These are phyloP conservation scores for Phthorimaea operculella DNA, from an alignment of 1,140 invertebrate genomes.

Conservation along the genomic window DNA sequence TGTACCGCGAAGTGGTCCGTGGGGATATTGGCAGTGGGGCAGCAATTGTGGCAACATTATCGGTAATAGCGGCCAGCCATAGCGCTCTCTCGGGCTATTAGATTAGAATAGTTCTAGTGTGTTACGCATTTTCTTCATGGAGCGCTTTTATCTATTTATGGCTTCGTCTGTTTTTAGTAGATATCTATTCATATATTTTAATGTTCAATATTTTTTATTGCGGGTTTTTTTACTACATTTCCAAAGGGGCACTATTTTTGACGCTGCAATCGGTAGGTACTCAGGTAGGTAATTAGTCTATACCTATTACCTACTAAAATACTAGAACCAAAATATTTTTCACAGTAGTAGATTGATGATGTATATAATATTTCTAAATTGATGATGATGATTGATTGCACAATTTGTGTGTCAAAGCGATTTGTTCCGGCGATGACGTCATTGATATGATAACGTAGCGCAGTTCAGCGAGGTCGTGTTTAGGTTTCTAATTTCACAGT, in stretches of 20 bases:
- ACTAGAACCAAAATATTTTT: too few relatives aligned
- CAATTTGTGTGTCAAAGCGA: neutral
- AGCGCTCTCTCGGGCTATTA: constrained; percentile 24
- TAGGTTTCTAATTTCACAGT: constrained; percentile 16
- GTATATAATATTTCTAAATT: too few relatives aligned
- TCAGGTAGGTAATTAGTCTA: too few relatives aligned
- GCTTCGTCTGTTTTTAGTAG: neutral
- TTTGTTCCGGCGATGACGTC: constrained; percentile 16
- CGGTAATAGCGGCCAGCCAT: constrained; percentile 57
- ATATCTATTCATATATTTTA: neutral
- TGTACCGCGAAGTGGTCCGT: constrained; percentile 28
- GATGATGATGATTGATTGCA: too few relatives aligned
- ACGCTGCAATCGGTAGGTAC: too few relatives aligned
- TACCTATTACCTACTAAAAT: too few relatives aligned
- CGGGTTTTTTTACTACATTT: neutral
- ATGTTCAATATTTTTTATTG: neutral
- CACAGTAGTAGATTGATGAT: too few relatives aligned
- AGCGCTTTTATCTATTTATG: neutral
- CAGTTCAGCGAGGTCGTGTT: constrained; percentile 8
- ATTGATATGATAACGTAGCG: constrained; percentile 12
- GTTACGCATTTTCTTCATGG: neutral
- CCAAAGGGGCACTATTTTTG: too few relatives aligned
- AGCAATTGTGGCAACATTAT: constrained; percentile 12
- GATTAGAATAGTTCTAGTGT: constrained; percentile 20
- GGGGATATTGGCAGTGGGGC: constrained; percentile 30